Evolutionary conservation across 2,888 invertebrate genomes (phyloP), one percentile per base, ranked within the genome.

Genomic region (Zhengitettix transpicula): DNA sequence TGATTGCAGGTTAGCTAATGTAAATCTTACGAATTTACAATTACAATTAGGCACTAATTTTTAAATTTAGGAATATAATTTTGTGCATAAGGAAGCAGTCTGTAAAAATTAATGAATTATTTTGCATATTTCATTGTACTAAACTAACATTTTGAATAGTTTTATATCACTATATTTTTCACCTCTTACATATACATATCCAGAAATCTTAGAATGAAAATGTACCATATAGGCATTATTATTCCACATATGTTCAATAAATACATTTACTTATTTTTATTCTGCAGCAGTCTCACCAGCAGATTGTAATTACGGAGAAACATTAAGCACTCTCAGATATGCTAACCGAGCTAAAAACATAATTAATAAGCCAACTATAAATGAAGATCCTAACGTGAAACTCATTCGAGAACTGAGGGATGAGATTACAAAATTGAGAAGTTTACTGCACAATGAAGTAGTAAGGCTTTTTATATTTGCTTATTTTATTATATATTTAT

Each of bases 301-400:
- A 9, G 90, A 90, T 73, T 87, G 87, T 69, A 91, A 92, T 74
- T 90, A 90, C 71, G 86, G 87, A 42, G 92, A 92, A 73, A 91
- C 91, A 0, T 73, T 92, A 42, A 89, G 89, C 59, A 92, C 92
- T 0, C 74, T 92, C 57, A 80, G 90, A 10, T 92, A 92, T 74
- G 91, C 92, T 3, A 90, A 92, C 74, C 78, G 91, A 63, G 92
- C 92, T 40, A 91, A 91, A 75, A 90, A 90, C 71, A 92, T 92
- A 65, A 88, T 91, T 71, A 92, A 92, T 73, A 90, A 90, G 70
- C 90, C 91, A 0, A 90, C 89, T 47, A 87, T 92, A 68, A 92
- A 92, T 72, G 91, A 92, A 72, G 92, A 92, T 74, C 82, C 88
- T 17, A 91, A 91, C 74, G 91, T 90, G 57, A 89, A 88, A 73